phyloP scores from a whole-genome alignment of 2,113 vertebrate species.

The Lanius collurio region DNA sequence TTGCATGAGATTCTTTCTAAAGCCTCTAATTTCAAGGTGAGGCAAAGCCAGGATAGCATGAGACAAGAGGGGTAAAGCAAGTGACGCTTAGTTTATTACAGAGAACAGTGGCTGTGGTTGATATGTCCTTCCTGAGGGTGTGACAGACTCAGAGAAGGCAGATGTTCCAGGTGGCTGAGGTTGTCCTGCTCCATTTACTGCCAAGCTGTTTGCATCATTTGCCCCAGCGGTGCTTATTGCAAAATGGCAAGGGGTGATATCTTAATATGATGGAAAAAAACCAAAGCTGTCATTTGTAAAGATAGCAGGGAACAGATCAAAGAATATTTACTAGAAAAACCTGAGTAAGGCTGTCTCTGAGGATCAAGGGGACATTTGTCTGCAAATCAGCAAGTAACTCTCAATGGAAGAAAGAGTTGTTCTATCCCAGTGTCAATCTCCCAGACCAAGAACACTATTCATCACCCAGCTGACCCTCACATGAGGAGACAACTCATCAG shows the following conservation, averaged over 20 bases:
- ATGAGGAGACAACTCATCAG: fast-evolving
- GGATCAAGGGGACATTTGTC: conserved; percentile 29
- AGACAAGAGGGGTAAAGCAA: not conserved
- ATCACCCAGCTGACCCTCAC: not conserved
- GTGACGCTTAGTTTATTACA: not conserved
- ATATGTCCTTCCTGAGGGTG: not conserved
- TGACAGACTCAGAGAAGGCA: not conserved
- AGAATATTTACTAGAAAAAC: not conserved
- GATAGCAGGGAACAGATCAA: conserved; percentile 6
- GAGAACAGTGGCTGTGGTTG: not conserved
- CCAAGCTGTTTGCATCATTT: conserved; percentile 7
- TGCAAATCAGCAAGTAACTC: not conserved
- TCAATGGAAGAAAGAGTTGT: not conserved
- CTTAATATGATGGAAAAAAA: conserved; percentile 24
- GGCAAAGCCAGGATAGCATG: not conserved
- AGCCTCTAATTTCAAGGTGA: conserved; percentile 24
- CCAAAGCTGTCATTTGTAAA: conserved; percentile 23
- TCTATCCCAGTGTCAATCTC: not conserved
- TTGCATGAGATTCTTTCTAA: not conserved
- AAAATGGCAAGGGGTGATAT: not conserved
- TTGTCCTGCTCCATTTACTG: conserved; percentile 32
- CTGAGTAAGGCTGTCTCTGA: not conserved
- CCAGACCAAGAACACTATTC: not conserved
- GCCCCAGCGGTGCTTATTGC: not conserved
- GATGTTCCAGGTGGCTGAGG: conserved; percentile 22